A percentile compares a stretch with the other conserved stretches of the same genome.
phyloP scores from a whole-genome alignment of 2,888 invertebrate species.

The Drosophila diplacantha region DNA sequence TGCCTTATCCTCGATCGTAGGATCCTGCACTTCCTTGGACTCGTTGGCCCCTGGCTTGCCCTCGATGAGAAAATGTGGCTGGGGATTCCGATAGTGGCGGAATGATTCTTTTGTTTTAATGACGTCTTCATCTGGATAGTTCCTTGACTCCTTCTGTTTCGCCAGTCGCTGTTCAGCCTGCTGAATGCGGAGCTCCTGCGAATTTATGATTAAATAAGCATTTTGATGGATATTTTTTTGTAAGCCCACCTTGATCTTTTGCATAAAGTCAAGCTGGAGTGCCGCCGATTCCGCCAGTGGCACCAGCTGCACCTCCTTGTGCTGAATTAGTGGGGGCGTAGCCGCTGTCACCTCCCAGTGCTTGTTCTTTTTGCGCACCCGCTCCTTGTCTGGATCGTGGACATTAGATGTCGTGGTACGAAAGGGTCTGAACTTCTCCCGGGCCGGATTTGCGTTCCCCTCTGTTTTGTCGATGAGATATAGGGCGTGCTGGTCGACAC shows the following conservation, averaged over 20 bases:
- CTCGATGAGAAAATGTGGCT: constrained; percentile 59
- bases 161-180: constrained; percentile 74
- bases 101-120: constrained; percentile 68
- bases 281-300: constrained; percentile 74
- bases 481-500: constrained; percentile 71
- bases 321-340: constrained; percentile 75
- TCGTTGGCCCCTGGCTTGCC: constrained; percentile 64
- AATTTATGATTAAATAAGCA: not conserved
- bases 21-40: constrained; percentile 70
- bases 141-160: constrained; percentile 40
- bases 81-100: constrained; percentile 65
- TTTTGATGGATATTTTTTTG: not conserved
- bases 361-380: constrained; percentile 68
- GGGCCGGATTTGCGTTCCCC: constrained; percentile 32
- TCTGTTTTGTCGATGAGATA: constrained; percentile 74
- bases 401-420: constrained; percentile 75
- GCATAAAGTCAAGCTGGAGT: constrained; percentile 70
- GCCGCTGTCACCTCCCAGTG: constrained; percentile 77
- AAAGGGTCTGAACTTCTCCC: constrained; percentile 75
- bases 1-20: constrained; percentile 61
- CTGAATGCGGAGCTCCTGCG: constrained; percentile 69
- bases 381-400: constrained; percentile 76
- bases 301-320: constrained; percentile 69
- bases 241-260: constrained; percentile 67
- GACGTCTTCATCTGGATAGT: constrained; percentile 55